Conservation (phyloP, 2,113 vertebrate species). For the Psettodes erumei region DNA sequence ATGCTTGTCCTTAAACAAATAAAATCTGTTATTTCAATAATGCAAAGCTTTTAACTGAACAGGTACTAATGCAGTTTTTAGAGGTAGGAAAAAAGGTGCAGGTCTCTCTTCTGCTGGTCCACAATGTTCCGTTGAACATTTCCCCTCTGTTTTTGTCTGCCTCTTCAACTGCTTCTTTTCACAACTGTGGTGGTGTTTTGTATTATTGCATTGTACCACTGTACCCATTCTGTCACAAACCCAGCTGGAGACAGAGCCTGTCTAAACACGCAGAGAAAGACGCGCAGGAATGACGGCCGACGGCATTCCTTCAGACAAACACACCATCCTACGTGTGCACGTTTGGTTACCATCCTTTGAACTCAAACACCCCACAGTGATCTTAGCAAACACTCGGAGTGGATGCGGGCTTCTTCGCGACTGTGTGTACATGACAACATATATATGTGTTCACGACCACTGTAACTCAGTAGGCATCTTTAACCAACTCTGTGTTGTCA, state of each 20-base stretch:
- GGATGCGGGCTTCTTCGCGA: constrained; percentile 30
- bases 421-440: constrained; percentile 21
- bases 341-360: constrained; percentile 50
- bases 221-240: constrained; percentile 73
- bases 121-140: background rate
- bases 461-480: background rate
- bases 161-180: constrained; percentile 7
- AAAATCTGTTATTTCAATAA: background rate
- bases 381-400: constrained; percentile 11
- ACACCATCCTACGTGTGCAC: background rate
- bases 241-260: constrained; percentile 64
- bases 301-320: constrained; percentile 68
- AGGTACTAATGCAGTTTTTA: constrained; percentile 5
- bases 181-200: constrained; percentile 6
- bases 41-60: constrained; percentile 1
- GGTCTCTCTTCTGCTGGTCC: background rate
- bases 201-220: constrained; percentile 50
- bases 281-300: constrained; percentile 61
- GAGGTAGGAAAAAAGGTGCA: background rate
- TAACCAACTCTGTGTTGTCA: constrained; percentile 22
- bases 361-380: constrained; percentile 29
- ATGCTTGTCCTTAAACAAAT: background rate
- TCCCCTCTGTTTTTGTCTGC: constrained; percentile 17
- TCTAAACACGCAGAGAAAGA: constrained; percentile 56
- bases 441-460: constrained; percentile 31